Conservation (phyloP, 2,797 vertebrate genomes). For the Synaphobranchus kaupii region DNA sequence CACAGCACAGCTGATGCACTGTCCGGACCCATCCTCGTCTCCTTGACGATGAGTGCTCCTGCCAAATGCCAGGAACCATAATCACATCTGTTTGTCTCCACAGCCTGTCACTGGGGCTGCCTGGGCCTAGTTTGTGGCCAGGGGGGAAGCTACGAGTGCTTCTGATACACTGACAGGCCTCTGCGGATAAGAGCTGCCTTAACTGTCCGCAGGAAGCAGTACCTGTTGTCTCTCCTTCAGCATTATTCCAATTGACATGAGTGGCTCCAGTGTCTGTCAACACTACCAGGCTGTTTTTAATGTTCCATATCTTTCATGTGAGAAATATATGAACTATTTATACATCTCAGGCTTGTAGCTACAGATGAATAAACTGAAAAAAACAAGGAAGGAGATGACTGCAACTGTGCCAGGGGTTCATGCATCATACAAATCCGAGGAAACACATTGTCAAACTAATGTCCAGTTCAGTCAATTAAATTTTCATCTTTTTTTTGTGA, state of each 20-base stretch:
- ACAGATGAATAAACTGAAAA: slow-evolving; percentile 77
- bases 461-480: not conserved
- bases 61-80: slow-evolving; percentile 97
- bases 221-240: slow-evolving; percentile 72
- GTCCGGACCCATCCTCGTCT: slow-evolving; percentile 90
- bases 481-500: slow-evolving; percentile 4
- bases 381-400: slow-evolving; percentile 74
- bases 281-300: slow-evolving; percentile 61
- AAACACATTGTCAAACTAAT: slow-evolving; percentile 22
- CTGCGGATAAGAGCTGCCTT: slow-evolving; percentile 57
- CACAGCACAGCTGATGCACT: slow-evolving; percentile 93
- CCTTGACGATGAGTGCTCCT: slow-evolving; percentile 94
- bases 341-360: slow-evolving; percentile 75
- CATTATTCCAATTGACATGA: slow-evolving; percentile 76
- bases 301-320: slow-evolving; percentile 56
- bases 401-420: slow-evolving; percentile 65
- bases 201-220: slow-evolving; percentile 65
- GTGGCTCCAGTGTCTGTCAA: slow-evolving; percentile 71
- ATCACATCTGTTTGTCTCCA: slow-evolving; percentile 96
- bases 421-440: slow-evolving; percentile 21
- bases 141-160: slow-evolving; percentile 64
- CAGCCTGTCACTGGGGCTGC: slow-evolving; percentile 72
- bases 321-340: slow-evolving; percentile 67
- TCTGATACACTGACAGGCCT: slow-evolving; percentile 68
- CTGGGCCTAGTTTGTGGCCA: slow-evolving; percentile 66